Conservation (phyloP, 2,888 invertebrate species). For the Acronicta aceris region DNA sequence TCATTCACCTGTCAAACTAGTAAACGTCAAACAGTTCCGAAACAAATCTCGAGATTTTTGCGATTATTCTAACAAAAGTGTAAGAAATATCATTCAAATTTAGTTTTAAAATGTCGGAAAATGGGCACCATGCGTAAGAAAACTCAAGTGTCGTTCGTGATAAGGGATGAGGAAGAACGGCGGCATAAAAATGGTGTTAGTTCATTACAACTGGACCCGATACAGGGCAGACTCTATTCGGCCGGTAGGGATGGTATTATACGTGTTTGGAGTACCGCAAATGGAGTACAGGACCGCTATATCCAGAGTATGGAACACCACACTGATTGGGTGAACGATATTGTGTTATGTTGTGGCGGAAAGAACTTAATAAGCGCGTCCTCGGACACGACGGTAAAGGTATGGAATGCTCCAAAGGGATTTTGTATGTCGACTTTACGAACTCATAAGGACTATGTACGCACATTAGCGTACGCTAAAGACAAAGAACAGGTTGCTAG, state of each 20-base stretch:
- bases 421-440: conserved; percentile 99
- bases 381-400: conserved; percentile 99
- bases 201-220: conserved; percentile 97
- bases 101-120: conserved; percentile 85
- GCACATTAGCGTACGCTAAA: conserved; percentile 98
- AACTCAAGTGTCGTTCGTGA: conserved; percentile 98
- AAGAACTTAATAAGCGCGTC: conserved; percentile 99
- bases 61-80: conserved; percentile 48
- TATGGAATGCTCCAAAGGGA: conserved; percentile 99
- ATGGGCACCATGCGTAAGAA: conserved; percentile 88
- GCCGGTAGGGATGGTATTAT: conserved; percentile 99
- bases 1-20: conserved; percentile 47
- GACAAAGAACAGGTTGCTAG: conserved; percentile 99
- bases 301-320: conserved; percentile 99
- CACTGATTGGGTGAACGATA: conserved; percentile 99
- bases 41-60: conserved; percentile 39
- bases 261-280: conserved; percentile 94
- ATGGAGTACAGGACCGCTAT: conserved; percentile 90
- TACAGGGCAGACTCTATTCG: conserved; percentile 96
- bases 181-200: conserved; percentile 98
- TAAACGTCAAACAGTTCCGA: conserved; percentile 55
- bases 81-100: conserved; percentile 65
- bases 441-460: conserved; percentile 99
- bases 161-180: conserved; percentile 98
- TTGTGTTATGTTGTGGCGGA: conserved; percentile 98